Conservation (phyloP, 2,888 invertebrate genomes). For the Patella pellucida region DNA sequence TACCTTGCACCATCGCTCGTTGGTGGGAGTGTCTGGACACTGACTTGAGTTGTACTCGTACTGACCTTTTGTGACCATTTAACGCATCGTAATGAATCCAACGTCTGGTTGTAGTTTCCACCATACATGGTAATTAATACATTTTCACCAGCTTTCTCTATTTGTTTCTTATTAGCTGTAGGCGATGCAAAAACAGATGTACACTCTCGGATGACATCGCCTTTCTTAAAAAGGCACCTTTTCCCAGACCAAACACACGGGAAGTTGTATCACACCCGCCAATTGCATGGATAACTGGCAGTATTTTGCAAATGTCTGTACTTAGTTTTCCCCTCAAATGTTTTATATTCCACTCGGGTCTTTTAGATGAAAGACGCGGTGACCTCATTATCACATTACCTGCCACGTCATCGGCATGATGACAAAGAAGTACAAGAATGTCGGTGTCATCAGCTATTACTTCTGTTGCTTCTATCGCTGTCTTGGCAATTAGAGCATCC, state of each 20-base stretch:
- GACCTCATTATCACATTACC: constrained; percentile 22
- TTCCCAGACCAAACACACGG: constrained; percentile 33
- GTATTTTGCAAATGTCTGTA: constrained; percentile 16
- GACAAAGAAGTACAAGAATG: constrained; percentile 33
- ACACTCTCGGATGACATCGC: background rate
- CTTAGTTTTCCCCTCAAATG: background rate
- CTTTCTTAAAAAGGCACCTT: constrained; percentile 22
- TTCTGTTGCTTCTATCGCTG: constrained; percentile 31
- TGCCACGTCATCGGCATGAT: constrained; percentile 11
- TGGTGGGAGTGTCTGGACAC: background rate
- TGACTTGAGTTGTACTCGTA: background rate
- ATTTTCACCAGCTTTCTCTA: constrained; percentile 9
- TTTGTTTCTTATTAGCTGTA: background rate
- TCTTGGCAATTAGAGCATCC: constrained; percentile 46
- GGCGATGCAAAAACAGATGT: background rate
- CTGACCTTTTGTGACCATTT: no score
- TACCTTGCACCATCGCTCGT: background rate
- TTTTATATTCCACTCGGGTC: constrained; percentile 6
- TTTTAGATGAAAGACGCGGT: background rate
- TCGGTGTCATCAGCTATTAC: constrained; percentile 40
- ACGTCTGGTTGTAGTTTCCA: no score
- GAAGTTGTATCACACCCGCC: constrained; percentile 38
- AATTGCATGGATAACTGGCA: constrained; percentile 33
- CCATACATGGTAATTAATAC: no score
- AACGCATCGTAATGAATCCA: no score